A percentile compares a stretch with the other conserved stretches of the same genome.
Evolutionary conservation across 2,797 vertebrate genomes (phyloP).

Genomic region (Tinamus major): DNA sequence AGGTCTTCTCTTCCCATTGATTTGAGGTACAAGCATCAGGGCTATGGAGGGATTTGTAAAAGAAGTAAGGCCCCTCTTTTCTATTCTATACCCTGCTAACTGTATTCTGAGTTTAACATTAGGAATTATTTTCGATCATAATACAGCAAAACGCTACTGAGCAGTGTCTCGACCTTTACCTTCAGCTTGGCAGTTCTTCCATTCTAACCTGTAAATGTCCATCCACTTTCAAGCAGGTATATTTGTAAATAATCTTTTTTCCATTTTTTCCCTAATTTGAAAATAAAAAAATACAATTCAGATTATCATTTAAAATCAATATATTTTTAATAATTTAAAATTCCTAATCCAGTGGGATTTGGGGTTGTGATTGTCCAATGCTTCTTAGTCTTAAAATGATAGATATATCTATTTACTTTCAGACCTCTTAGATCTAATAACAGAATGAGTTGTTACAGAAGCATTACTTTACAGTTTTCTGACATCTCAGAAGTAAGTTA

Average conservation of each 20-base stretch:
- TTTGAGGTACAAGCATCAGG: background rate
- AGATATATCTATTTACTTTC: background rate
- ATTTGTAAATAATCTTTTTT: slow-evolving; percentile 4
- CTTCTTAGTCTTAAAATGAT: slow-evolving; percentile 13
- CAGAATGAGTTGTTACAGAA: background rate
- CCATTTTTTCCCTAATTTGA: slow-evolving; percentile 34
- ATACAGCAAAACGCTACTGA: background rate
- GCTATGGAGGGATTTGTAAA: background rate
- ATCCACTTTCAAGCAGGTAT: background rate
- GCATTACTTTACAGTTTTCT: background rate
- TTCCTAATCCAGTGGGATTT: slow-evolving; percentile 16
- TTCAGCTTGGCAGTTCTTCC: background rate
- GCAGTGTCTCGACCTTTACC: background rate
- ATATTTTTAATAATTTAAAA: background rate
- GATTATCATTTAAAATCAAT: slow-evolving; percentile 27
- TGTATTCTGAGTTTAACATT: background rate
- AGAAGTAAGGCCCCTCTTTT: background rate
- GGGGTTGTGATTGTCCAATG: background rate
- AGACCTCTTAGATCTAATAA: slow-evolving; percentile 1
- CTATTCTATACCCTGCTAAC: background rate
- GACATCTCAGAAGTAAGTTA: background rate
- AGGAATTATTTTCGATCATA: background rate
- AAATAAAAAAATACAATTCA: slow-evolving; percentile 17
- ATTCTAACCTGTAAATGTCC: background rate
- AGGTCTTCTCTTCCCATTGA: background rate